Evolutionary conservation across 2,888 invertebrate genomes (phyloP).

Genomic region (Spisula subtruncata): DNA sequence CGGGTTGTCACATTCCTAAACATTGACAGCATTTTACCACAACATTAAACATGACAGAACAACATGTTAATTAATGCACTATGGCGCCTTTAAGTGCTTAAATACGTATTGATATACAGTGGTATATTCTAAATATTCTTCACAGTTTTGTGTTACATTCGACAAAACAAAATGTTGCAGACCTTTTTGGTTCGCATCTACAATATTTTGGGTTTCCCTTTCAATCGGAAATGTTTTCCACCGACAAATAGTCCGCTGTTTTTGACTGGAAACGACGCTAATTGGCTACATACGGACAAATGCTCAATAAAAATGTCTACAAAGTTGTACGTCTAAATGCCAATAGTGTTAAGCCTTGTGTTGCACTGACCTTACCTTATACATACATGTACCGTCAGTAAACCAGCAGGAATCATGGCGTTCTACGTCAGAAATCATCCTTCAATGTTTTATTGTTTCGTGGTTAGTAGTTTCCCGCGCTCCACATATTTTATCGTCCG

Average conservation of each 20-base stretch:
- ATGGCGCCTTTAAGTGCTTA: not conserved
- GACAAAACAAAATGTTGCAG: not conserved
- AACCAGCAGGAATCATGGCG: not conserved
- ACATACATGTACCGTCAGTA: too few relatives aligned
- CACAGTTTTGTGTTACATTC: not conserved
- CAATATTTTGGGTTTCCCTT: too few relatives aligned
- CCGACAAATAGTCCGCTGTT: too few relatives aligned
- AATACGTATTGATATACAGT: not conserved
- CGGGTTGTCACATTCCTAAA: not conserved
- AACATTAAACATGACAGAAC: not conserved
- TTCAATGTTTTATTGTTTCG: conserved; percentile 9
- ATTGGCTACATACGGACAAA: too few relatives aligned
- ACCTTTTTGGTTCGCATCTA: too few relatives aligned
- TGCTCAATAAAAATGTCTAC: too few relatives aligned
- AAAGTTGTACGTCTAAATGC: too few relatives aligned
- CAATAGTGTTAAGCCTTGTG: too few relatives aligned
- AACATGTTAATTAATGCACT: conserved; percentile 1
- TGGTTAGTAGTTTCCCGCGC: conserved; percentile 27
- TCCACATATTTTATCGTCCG: conserved; percentile 34
- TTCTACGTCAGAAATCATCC: not conserved
- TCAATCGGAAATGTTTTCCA: too few relatives aligned
- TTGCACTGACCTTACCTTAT: too few relatives aligned
- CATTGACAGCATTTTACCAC: not conserved
- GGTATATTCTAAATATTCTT: not conserved
- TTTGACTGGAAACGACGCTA: too few relatives aligned